Percentiles rank a stretch among this genome's conserved stretches.
Conservation (phyloP, 53 echinoderm and acorn worm genomes). For the Echinometra lucunter region DNA sequence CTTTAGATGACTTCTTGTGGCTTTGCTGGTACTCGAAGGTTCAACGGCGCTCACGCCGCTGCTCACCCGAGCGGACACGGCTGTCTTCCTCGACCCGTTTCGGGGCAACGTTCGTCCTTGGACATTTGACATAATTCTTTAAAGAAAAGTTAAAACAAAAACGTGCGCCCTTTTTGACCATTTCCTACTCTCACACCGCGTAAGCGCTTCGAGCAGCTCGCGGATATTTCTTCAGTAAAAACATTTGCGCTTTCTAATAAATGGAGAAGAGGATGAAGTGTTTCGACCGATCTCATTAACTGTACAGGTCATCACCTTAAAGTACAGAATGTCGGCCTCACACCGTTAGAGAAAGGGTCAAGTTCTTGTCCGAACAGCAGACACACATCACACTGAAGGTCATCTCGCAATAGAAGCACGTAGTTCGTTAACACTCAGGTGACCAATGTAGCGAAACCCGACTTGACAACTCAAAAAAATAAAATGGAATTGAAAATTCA, state of each 20-base stretch:
- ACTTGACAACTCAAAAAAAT: background rate
- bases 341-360: conserved; percentile 50
- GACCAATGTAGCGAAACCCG: background rate
- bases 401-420: conserved; percentile 23
- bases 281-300: conserved; percentile 40
- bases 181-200: conserved; percentile 35
- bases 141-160: background rate
- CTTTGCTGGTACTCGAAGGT: conserved; percentile 39
- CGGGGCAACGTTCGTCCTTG: background rate
- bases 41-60: background rate
- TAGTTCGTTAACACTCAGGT: background rate
- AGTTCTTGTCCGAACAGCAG: conserved; percentile 8
- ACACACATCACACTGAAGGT: conserved; percentile 37
- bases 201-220: conserved; percentile 34
- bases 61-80: conserved; percentile 44
- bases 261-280: conserved; percentile 21
- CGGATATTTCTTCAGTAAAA: conserved; percentile 41
- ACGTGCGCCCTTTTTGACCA: conserved; percentile 40
- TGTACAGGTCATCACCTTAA: conserved; percentile 54
- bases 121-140: conserved; percentile 1
- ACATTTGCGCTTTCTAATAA: conserved; percentile 14
- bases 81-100: conserved; percentile 19
- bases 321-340: conserved; percentile 34
- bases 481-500: background rate
- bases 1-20: conserved; percentile 48